A percentile compares a stretch with the other conserved stretches of the same genome.
Conservation (phyloP, 2,113 vertebrate species). For the Chamaetylas fuelleborni region DNA sequence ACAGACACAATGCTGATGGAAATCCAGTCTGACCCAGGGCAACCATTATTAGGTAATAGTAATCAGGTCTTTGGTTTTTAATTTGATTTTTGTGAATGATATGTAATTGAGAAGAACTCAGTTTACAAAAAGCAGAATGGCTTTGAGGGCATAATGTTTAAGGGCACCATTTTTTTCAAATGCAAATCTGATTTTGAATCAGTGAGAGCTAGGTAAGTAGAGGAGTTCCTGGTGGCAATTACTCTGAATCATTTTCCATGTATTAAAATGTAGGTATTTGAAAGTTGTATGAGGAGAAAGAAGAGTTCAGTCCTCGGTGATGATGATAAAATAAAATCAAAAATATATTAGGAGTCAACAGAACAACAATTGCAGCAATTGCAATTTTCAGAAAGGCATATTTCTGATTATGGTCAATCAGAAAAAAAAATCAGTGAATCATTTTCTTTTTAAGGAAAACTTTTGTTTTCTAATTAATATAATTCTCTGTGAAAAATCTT, state of each 20-base stretch:
- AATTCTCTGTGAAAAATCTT: background rate
- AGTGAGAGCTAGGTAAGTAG: background rate
- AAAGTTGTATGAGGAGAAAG: background rate
- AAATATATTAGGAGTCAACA: background rate
- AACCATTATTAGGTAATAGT: background rate
- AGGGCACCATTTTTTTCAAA: background rate
- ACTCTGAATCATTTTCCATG: background rate
- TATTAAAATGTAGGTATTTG: background rate
- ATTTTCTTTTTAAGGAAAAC: background rate
- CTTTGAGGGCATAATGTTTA: background rate
- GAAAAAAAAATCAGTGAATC: background rate
- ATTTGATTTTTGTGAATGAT: background rate
- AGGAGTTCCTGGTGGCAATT: background rate
- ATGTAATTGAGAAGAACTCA: background rate
- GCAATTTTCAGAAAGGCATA: background rate
- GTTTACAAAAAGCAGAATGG: background rate
- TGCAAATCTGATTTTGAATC: background rate
- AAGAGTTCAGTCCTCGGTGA: background rate
- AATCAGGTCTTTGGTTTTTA: background rate
- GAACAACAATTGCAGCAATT: background rate
- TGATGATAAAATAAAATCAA: background rate
- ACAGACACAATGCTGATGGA: background rate
- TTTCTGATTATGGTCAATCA: background rate
- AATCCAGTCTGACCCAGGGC: background rate
- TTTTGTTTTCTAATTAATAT: background rate